phyloP scores from a whole-genome alignment of 2,797 vertebrate species.

The Vespertilio murinus region DNA sequence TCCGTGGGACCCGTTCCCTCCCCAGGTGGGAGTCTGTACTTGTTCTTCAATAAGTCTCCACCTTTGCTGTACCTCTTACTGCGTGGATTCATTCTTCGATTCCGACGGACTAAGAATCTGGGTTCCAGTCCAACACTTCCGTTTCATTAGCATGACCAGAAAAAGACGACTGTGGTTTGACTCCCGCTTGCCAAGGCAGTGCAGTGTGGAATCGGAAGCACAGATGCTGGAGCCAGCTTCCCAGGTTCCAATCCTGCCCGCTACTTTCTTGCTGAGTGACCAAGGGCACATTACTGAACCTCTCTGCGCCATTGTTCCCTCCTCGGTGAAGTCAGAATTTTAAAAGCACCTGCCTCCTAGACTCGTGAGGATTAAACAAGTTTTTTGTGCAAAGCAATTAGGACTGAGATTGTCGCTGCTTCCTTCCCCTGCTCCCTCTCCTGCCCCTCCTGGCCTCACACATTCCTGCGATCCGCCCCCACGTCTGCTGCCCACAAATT shows the following conservation, averaged over 20 bases:
- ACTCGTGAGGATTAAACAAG: neutral
- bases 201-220: neutral
- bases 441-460: neutral
- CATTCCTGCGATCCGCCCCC: neutral
- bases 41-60: too few relatives aligned
- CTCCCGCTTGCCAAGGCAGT: neutral
- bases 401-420: neutral
- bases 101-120: too few relatives aligned
- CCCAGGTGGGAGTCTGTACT: too few relatives aligned
- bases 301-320: neutral
- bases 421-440: neutral
- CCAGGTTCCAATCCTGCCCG: neutral
- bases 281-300: neutral
- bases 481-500: neutral
- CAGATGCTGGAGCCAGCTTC: neutral
- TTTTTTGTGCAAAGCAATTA: neutral
- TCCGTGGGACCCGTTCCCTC: too few relatives aligned
- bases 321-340: neutral
- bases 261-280: neutral
- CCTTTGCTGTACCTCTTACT: too few relatives aligned
- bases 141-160: too few relatives aligned
- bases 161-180: rapidly evolving
- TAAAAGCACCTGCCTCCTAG: neutral
- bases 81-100: too few relatives aligned
- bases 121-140: too few relatives aligned